A percentile compares a stretch with the other conserved stretches of the same genome.
Conservation (phyloP, 2,888 invertebrate species). For the Adelphocoris suturalis region DNA sequence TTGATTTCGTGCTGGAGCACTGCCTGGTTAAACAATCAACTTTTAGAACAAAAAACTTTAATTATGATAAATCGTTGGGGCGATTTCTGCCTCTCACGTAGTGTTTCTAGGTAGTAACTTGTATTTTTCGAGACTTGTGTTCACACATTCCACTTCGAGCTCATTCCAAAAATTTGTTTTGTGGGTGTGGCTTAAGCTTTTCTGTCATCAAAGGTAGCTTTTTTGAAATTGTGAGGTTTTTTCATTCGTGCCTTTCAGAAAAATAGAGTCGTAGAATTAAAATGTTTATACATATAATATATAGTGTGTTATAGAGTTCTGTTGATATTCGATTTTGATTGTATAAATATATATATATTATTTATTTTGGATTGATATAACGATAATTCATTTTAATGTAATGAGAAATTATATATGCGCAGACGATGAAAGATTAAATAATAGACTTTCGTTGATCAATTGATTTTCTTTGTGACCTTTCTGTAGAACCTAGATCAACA, state of each 20-base stretch:
- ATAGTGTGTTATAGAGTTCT: conserved; percentile 55
- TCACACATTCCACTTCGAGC: conserved; percentile 67
- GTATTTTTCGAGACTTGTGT: conserved; percentile 46
- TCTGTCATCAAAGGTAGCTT: conserved; percentile 48
- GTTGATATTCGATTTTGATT: conserved; percentile 55
- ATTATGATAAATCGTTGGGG: neutral
- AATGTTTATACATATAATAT: conserved; percentile 19
- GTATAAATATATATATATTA: conserved; percentile 47
- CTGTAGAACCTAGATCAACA: too few species aligned
- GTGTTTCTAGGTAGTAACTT: neutral
- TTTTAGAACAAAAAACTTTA: neutral
- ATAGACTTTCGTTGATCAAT: neutral
- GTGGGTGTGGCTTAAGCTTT: conserved; percentile 5
- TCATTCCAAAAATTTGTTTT: conserved; percentile 53
- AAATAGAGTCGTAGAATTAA: conserved; percentile 32
- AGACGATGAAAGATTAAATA: neutral
- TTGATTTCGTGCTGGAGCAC: conserved; percentile 23
- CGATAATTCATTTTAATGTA: neutral
- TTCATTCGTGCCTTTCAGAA: conserved; percentile 67
- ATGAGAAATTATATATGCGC: conserved; percentile 46
- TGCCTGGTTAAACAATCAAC: conserved; percentile 36
- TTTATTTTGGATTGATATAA: conserved; percentile 62
- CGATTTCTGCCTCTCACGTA: conserved; percentile 16
- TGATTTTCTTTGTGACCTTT: neutral
- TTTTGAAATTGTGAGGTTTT: conserved; percentile 61